Evolutionary conservation across 2,113 vertebrate species (phyloP).

Genomic region (Heterocephalus glaber): DNA sequence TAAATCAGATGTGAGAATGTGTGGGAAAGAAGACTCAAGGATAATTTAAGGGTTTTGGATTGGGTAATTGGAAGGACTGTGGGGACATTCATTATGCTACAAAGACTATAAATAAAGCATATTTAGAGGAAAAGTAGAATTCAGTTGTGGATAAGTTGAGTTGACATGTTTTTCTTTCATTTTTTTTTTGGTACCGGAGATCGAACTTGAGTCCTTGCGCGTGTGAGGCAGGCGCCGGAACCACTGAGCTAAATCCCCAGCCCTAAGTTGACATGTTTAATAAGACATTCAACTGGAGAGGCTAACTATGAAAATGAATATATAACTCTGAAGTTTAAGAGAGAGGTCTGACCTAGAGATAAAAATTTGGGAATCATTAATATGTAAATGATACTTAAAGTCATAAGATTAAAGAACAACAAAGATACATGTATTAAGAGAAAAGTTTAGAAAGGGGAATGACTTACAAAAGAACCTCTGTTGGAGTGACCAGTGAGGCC

Average conservation of each 20-base stretch:
- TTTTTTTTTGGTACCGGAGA: no score
- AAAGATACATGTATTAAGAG: neutral
- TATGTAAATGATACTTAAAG: neutral
- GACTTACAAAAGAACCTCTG: neutral
- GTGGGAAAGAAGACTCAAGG: neutral
- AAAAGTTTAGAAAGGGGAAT: neutral
- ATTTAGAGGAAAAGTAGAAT: neutral
- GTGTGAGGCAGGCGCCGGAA: no score
- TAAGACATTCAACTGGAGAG: neutral
- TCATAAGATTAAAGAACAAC: neutral
- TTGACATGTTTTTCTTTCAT: neutral
- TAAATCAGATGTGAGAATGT: neutral
- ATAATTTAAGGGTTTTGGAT: neutral
- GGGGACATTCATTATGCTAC: neutral
- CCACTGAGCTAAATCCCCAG: no score
- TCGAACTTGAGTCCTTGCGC: no score
- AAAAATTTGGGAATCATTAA: neutral
- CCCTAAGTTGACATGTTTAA: neutral
- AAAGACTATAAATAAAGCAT: neutral
- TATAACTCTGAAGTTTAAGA: constrained; percentile 23
- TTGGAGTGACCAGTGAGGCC: neutral
- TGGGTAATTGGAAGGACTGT: neutral
- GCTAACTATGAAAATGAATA: neutral
- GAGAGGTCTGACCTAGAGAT: neutral
- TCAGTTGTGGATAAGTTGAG: neutral